These are phyloP conservation scores for Lophotis ruficrista DNA, from an alignment of 2,113 vertebrate species.

Conservation along the genomic window DNA sequence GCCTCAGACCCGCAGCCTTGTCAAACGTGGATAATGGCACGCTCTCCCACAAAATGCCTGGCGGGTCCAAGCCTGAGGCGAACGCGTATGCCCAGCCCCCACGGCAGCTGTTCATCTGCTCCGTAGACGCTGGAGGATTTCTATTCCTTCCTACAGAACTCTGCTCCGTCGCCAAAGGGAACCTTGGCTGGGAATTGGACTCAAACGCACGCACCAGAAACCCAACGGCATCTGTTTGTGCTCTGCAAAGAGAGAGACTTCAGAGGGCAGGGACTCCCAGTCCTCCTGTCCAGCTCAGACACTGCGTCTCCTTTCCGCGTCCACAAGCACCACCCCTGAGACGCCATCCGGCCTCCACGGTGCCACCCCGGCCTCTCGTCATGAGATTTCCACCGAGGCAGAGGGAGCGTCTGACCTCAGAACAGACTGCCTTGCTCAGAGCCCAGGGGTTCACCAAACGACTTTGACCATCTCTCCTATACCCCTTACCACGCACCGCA, in stretches of 20 bases:
- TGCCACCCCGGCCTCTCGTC: neutral
- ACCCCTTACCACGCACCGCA: neutral
- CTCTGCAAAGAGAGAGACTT: neutral
- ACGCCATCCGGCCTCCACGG: neutral
- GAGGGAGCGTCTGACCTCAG: neutral
- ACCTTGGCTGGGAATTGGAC: slow-evolving; percentile 31
- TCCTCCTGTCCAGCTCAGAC: slow-evolving; percentile 10
- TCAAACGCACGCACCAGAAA: neutral
- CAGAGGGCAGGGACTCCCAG: neutral
- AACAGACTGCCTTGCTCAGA: neutral
- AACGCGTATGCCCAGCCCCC: slow-evolving; percentile 12
- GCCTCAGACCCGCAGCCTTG: neutral
- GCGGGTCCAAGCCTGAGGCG: slow-evolving; percentile 26
- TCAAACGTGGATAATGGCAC: neutral
- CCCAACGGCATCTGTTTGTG: neutral
- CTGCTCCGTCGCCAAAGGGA: neutral
- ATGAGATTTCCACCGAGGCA: neutral
- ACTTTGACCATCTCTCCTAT: slow-evolving; percentile 29
- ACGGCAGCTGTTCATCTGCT: slow-evolving; percentile 29
- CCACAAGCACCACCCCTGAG: neutral
- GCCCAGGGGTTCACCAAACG: neutral
- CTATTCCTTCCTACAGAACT: neutral
- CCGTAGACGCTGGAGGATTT: neutral
- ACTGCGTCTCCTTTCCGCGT: neutral
- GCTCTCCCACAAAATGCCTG: neutral